Evolutionary conservation across 2,888 invertebrate genomes (phyloP), one percentile per base, ranked within the genome.

Genomic region (Hyppa rectilinea): DNA sequence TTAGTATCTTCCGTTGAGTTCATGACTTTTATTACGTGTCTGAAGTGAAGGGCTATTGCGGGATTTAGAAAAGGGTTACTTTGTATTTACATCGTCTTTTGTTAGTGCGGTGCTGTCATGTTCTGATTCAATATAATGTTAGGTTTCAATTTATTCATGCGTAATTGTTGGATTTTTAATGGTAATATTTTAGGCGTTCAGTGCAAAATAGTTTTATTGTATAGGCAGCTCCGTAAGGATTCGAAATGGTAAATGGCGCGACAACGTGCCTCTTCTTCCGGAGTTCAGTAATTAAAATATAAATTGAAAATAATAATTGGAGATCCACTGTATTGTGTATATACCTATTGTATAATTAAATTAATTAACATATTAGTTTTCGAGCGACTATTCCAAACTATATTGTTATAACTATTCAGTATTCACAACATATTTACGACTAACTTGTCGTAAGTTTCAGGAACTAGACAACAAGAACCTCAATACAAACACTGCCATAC

Each of bases 11-110:
- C 52, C 50, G 56, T 59, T 61, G 34, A 58, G n/a, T 72, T 50
- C 60, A 47, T 67, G 77, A 79, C 77, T 74, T 77, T 77, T 77
- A 77, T 77, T 74, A 79, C 29, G 75, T 79, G 79, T 74, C 40
- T 77, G 7, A 79, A 77, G 68, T 69, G 67, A 60, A 50, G 53
- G 38, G 67, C 50, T 77, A 64, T 77, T 78, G 52, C 40, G 36
- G 63, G 79, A 38, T 60, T 47, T 29, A 52, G 50, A 74, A 50
- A 64, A 61, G 49, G 52, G 55, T 68, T 74, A 79, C 79, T 61
- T 73, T 77, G 78, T 77, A 62, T 66, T 58, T 75, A 3, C 6
- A 45, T 23, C 6, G 4, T 40, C 20, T 49, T 53, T 43, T 68
- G n/a, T 7, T 10, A 31, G 36, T 14, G n/a, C 14, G 23, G 9